These are phyloP conservation scores for Aplodontia rufa DNA, from an alignment of 2,113 vertebrate genomes.

Conservation along the genomic window DNA sequence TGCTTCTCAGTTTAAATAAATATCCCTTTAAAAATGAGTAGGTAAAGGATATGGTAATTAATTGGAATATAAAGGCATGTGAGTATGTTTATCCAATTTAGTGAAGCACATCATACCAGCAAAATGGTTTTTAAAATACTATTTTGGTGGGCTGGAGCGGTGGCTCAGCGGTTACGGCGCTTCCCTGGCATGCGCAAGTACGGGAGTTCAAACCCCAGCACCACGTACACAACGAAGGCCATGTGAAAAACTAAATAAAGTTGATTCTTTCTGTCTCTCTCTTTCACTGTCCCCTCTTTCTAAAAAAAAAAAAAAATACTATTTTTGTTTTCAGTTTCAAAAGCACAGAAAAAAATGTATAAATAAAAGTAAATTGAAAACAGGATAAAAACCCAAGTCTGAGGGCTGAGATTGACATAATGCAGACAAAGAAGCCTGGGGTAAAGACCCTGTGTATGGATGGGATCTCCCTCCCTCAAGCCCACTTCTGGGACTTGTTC, in stretches of 20 bases:
- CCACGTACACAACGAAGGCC: too few relatives aligned
- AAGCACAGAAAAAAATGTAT: neutral
- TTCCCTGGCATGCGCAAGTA: too few relatives aligned
- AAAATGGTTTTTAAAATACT: neutral
- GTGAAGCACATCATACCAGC: neutral
- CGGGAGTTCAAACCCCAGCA: too few relatives aligned
- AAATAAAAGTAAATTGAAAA: neutral
- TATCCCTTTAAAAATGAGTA: neutral
- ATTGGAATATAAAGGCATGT: neutral
- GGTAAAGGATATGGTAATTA: neutral
- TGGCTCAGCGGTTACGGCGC: too few relatives aligned
- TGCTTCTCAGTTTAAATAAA: neutral
- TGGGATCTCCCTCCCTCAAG: neutral
- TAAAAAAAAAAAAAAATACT: too few relatives aligned
- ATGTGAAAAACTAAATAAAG: too few relatives aligned
- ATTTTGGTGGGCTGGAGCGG: too few relatives aligned
- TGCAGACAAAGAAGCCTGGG: neutral
- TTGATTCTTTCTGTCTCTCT: too few relatives aligned
- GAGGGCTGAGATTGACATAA: accelerated
- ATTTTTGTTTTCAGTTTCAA: conserved; percentile 2
- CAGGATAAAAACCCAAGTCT: neutral
- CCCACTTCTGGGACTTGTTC: neutral
- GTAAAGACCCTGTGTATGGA: neutral
- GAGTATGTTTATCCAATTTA: neutral
- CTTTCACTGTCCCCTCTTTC: too few relatives aligned